Evolutionary conservation across 2,888 invertebrate genomes (phyloP).

Genomic region (Drosophila phalerata): DNA sequence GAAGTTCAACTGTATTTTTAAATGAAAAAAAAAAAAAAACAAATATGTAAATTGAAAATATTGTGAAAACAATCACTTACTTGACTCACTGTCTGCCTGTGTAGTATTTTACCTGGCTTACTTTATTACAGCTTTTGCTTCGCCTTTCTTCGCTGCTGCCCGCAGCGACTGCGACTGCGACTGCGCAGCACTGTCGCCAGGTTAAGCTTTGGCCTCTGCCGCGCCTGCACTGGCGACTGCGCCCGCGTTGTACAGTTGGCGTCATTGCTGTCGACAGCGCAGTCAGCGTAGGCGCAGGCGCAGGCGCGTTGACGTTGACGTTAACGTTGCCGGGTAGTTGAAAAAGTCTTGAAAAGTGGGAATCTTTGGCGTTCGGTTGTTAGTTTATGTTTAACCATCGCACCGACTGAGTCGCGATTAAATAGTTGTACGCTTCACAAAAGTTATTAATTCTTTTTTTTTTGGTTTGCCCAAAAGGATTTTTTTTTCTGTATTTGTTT

Average conservation of each 20-base stretch:
- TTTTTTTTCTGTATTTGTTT: conserved; percentile 23
- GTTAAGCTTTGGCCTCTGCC: conserved; percentile 23
- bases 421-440: conserved; percentile 42
- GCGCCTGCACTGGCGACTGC: conserved; percentile 37
- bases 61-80: too few species aligned
- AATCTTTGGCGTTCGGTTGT: conserved; percentile 80
- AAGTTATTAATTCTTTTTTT: conserved; percentile 17
- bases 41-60: too few species aligned
- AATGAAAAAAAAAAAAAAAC: too few species aligned
- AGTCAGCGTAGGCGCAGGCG: conserved; percentile 45
- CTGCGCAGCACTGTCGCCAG: conserved; percentile 42
- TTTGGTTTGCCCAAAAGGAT: conserved; percentile 25
- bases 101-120: conserved; percentile 23
- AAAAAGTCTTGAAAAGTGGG: conserved; percentile 86
- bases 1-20: too few species aligned
- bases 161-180: conserved; percentile 1
- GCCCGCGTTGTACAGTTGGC: conserved; percentile 36
- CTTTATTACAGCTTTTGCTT: conserved; percentile 63
- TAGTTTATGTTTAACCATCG: conserved; percentile 85
- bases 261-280: conserved; percentile 46
- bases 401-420: conserved; percentile 75
- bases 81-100: conserved; percentile 7
- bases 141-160: conserved; percentile 62
- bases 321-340: conserved; percentile 55
- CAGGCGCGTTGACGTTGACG: too few species aligned